Evolutionary conservation across 2,113 vertebrate genomes (phyloP).

Genomic region (Oceanodroma tethys): DNA sequence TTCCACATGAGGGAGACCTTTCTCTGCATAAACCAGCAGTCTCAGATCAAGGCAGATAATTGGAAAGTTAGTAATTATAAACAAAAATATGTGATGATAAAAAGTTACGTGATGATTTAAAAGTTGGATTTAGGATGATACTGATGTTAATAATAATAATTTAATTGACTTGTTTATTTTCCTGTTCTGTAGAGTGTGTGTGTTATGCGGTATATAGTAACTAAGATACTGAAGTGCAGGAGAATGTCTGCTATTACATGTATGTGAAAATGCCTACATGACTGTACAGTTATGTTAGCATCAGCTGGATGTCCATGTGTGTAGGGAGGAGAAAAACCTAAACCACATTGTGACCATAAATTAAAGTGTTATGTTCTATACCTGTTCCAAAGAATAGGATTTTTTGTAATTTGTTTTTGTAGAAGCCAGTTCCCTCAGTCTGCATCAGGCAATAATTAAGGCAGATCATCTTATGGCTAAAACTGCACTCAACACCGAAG

Average conservation of each 20-base stretch:
- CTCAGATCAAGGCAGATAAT: background rate
- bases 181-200: background rate
- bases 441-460: background rate
- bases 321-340: background rate
- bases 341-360: background rate
- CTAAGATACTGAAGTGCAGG: background rate
- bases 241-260: background rate
- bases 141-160: background rate
- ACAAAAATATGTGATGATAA: background rate
- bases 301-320: background rate
- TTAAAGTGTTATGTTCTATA: background rate
- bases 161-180: background rate
- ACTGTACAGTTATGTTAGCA: background rate
- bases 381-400: background rate
- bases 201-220: background rate
- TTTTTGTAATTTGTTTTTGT: background rate
- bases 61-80: background rate
- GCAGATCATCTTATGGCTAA: background rate
- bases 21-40: background rate
- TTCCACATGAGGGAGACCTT: constrained; percentile 54
- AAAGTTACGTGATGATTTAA: background rate
- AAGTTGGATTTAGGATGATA: background rate
- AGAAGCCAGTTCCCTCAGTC: background rate
- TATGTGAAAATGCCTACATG: background rate
- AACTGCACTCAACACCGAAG: background rate